Base-by-base conservation (phyloP, 2,113 vertebrate species). In the Isurus oxyrinchus region DNA sequence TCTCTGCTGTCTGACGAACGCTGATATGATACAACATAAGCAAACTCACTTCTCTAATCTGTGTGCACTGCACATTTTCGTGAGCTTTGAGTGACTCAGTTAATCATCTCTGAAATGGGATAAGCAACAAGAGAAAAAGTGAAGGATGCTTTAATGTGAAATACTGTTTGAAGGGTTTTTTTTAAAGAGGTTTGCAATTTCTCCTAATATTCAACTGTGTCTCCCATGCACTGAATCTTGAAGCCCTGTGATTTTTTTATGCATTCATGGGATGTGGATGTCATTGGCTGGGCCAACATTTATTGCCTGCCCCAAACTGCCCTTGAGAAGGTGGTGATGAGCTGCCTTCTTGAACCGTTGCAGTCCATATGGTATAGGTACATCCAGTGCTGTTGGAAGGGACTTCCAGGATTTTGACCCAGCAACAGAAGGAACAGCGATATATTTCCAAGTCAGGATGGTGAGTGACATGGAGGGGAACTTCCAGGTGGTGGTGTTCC, bases 1-100 rank as follows among this genome's bases (percentile, higher is more conserved):
- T 72, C 44, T 57, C 63, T 53, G 67, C 49, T 35, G 49, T 53
- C 63, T 95, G 94, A 5, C 23, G 13, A 76, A 76, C 0, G 19
- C 94, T 76, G 94, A 95, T 95, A 95, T 95, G 94, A 31, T 53
- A 95, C 94, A 95, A 21, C 55, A 19, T 55, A 31, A 95, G 23
- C 66, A 55, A 40, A 3, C 67, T 53, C 49, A 69, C 61, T 49
- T 72, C 27, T 27, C 94, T 55, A 95, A 72, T 95, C 94, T 72
- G 25, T 95, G 67, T 55, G n/a, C 66, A 95, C 66, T 69, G 94
- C 94, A 72, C 40, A 95, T 72, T 72, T 69, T 63, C 67, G 49
- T 55, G 5, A 69, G 63, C 40, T 53, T 53, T 95, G 40, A 53
- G 14, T 72, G 13, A 95, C 63, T 95, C 66, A 31, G 49, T 76